Base-by-base conservation (phyloP, 2,797 vertebrate genomes). In the Epinephelus malabaricus region DNA sequence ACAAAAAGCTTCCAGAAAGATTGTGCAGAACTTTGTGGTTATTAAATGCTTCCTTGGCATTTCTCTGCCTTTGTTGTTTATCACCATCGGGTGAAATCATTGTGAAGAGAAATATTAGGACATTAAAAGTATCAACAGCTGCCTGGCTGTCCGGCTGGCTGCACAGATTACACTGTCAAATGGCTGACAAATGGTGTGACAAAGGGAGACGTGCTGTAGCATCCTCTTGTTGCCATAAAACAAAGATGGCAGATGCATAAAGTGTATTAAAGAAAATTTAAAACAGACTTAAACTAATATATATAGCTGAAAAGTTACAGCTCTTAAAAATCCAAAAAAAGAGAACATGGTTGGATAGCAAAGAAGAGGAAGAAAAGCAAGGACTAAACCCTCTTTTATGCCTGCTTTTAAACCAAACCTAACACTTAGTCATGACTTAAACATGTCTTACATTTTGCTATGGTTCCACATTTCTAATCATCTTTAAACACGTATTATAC, bases 181-280 rank as follows among this genome's bases (percentile, higher is more conserved):
- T 62, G n/a, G 13, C 17, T 51, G 19, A 58, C 27, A 50, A 63
- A 30, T 68, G 12, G 77, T 53, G 51, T 53, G 74, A 77, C 58
- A 68, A 77, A 73, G 30, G 54, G 27, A 71, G 54, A 45, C 4
- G 13, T 50, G 56, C 45, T 55, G 49, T 9, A 23, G 62, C 11
- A 6, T 54, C 38, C n/a, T 64, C 25, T 27, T 34, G 45, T 49
- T 21, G n/a, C 10, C 19, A 45, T 40, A 50, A 49, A 50, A 45
- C 23, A 69, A 75, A 53, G 45, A 64, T 47, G 60, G 23, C 25
- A 47, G 13, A 25, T 8, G 6, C n/a, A 19, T 45, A 7, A 43
- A 19, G 7, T 45, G 55, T 30, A 46, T 43, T 60, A 8, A 27
- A 27, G 45, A 45, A 47, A 49, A 65, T 27, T 18, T 55, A 43